Base-by-base conservation (phyloP, 2,888 invertebrate genomes). In the Sesia apiformis region DNA sequence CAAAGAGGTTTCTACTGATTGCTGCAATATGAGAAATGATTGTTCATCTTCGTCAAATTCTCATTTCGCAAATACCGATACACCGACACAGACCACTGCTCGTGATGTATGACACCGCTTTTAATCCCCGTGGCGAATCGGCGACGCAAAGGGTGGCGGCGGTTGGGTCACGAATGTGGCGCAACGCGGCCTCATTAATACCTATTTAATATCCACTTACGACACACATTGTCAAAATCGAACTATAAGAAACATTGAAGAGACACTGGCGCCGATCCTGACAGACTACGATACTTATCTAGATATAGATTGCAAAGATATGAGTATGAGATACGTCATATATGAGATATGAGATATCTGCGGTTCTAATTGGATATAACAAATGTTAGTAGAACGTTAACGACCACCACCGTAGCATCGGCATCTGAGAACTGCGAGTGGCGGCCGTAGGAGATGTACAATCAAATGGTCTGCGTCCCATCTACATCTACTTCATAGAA, bases 61-160 rank as follows among this genome's bases (percentile, higher is more conserved):
- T 49, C 38, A 54, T 60, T 59, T 56, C 56, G 59, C 56, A 60
- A 60, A 59, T 56, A 56, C 55, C 57, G 52, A 56, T 54, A 54
- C 46, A 57, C 57, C 46, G 46, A 38, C 50, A 50, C 7, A 23
- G 50, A 7, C 38, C 50, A 38, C 50, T 38, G 53, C 50, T 59
- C 60, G 65, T 62, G 60, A 63, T 62, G 57, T 62, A 62, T 61
- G 58, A 52, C 53, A 51, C 56, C 54, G 59, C 56, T 61, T 57
- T 63, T 74, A 76, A 77, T 72, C 72, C 70, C 72, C 72, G 69
- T 66, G 57, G 56, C 78, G 67, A 80, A 79, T 78, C 69, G 65
- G 6, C 51, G 41, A 43, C 49, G 40, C 40, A 71, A 73, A 78
- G 76, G 78, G 74, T 74, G 71, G 56, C 63, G 53, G 54, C 63